Base-by-base conservation (phyloP, 2,113 vertebrate species). In the Coracopsis vasa region DNA sequence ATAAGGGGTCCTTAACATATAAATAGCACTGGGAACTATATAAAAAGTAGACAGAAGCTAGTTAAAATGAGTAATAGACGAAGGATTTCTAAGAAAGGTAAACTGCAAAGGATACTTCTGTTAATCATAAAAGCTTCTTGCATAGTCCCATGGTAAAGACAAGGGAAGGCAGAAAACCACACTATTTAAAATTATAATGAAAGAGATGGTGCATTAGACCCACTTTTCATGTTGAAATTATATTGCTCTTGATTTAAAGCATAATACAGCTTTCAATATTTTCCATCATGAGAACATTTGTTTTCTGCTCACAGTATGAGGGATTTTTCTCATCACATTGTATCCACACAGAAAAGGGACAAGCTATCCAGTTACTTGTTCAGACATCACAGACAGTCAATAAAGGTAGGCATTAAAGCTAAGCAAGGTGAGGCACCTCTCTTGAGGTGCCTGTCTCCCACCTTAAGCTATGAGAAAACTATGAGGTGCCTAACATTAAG, bases 1-100 rank as follows among this genome's bases (percentile, higher is more conserved):
- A 94, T 73, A 73, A 92, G 82, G 19, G 58, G n/a, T 54, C 61
- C 93, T 97, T 89, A 88, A 94, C 92, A 61, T 48, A 96, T 60
- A 96, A 96, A 92, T 96, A 96, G 91, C 61, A 78, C 25, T 48
- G 77, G 45, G 80, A 87, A 94, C 88, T 93, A 82, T 35, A 85
- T 87, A 11, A 93, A 90, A 97, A 70, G 65, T 93, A 94, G 92
- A 84, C 70, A 96, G 86, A 80, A 97, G 73, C 54, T 88, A 91
- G 86, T 95, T 92, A 95, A 96, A 96, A 81, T 84, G 47, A 94
- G 47, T 80, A 87, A 82, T 79, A 94, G 72, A 83, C 2, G 0
- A 95, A 94, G 42, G 44, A 18, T 28, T 90, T 81, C 69, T 86
- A 94, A 92, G 77, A 90, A 94, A 92, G 61, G 56, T 86, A 84